These are phyloP conservation scores for Aricia agestis DNA, from an alignment of 1,140 invertebrate genomes.

Conservation along the genomic window DNA sequence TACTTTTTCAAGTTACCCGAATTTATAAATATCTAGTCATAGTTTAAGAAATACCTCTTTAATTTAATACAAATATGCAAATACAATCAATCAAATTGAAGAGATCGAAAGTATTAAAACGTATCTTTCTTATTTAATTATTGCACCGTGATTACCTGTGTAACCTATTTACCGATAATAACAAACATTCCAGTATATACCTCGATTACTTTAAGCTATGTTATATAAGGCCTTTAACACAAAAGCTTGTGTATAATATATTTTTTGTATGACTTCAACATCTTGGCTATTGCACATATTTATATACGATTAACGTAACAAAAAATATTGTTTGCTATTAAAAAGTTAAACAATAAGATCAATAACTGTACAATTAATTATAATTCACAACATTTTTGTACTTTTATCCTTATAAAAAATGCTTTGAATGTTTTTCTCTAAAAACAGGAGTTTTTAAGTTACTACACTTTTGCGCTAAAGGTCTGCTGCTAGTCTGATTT, in stretches of 20 bases:
- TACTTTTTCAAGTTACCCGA: too few species aligned
- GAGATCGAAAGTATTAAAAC: too few species aligned
- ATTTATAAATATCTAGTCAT: too few species aligned
- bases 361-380: background rate
- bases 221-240: background rate
- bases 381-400: background rate
- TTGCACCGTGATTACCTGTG: too few species aligned
- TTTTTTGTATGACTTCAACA: background rate
- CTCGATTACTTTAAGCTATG: background rate
- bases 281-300: too few species aligned
- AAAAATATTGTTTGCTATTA: background rate
- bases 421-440: background rate
- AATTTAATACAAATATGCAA: too few species aligned
- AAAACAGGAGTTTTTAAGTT: background rate
- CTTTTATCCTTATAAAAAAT: background rate
- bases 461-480: background rate
- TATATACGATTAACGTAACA: too few species aligned
- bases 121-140: too few species aligned
- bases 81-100: too few species aligned
- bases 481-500: slow-evolving; percentile 40
- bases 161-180: background rate
- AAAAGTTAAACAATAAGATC: background rate
- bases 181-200: background rate
- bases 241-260: background rate
- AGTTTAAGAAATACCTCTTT: too few species aligned